A percentile compares a stretch with the other conserved stretches of the same genome.
Conservation (phyloP, 35 echinoderm and acorn worm species). For the Acanthaster planci region DNA sequence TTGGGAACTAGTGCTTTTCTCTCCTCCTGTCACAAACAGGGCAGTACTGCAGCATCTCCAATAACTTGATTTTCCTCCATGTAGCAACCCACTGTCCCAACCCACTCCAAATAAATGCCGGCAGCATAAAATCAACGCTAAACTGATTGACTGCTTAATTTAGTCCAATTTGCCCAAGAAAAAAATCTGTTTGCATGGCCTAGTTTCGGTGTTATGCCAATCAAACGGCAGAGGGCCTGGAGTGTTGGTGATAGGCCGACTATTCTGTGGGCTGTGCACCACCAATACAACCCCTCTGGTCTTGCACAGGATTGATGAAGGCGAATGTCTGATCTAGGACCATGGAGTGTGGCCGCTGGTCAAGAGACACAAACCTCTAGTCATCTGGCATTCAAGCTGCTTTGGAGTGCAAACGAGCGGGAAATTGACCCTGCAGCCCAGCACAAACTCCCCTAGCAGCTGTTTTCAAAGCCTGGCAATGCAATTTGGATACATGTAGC, state of each 20-base stretch:
- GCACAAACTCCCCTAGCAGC: slow-evolving; percentile 11
- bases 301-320: not conserved
- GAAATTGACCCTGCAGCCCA: not conserved
- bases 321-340: slow-evolving; percentile 7
- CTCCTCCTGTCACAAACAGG: not conserved
- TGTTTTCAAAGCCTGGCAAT: not conserved
- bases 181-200: slow-evolving; percentile 31
- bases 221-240: not conserved
- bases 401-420: slow-evolving; percentile 26
- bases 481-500: slow-evolving; percentile 20
- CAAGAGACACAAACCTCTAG: slow-evolving; percentile 16
- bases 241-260: not conserved
- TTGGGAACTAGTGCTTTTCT: not conserved
- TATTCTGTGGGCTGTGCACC: not conserved
- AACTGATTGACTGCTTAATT: slow-evolving; percentile 34
- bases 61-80: slow-evolving; percentile 16
- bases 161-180: slow-evolving; percentile 31
- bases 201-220: slow-evolving; percentile 26
- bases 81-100: not conserved
- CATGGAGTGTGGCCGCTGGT: slow-evolving; percentile 9
- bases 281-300: slow-evolving; percentile 5
- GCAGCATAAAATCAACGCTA: slow-evolving; percentile 28
- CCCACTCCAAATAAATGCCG: slow-evolving; percentile 14
- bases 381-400: slow-evolving; percentile 20
- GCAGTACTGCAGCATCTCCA: not conserved